Conservation (phyloP, 2,797 vertebrate genomes). For the Acipenser transmontanus region DNA sequence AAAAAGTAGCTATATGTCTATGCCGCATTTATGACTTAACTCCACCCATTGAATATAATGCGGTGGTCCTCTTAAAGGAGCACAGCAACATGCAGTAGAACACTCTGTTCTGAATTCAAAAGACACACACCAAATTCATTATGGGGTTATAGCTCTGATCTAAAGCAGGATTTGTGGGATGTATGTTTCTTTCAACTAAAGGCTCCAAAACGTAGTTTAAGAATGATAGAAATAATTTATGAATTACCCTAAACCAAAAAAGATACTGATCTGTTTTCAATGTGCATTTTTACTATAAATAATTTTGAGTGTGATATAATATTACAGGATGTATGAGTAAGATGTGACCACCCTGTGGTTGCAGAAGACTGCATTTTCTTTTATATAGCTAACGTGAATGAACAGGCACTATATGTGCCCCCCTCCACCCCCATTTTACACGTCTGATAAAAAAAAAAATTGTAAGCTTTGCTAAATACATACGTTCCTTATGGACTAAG, state of each 20-base stretch:
- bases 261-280: too few relatives aligned
- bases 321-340: too few relatives aligned
- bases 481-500: background rate
- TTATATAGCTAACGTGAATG: too few relatives aligned
- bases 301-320: too few relatives aligned
- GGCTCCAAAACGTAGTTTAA: constrained; percentile 54
- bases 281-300: too few relatives aligned
- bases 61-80: constrained; percentile 53
- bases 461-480: background rate
- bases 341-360: too few relatives aligned
- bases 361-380: too few relatives aligned
- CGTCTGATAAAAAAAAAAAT: too few relatives aligned
- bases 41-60: constrained; percentile 53
- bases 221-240: constrained; percentile 40
- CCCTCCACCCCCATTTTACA: too few relatives aligned
- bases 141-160: constrained; percentile 61
- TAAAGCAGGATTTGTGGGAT: constrained; percentile 60
- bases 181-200: constrained; percentile 56
- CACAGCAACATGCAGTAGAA: constrained; percentile 49
- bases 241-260: too few relatives aligned
- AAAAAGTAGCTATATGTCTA: constrained; percentile 43
- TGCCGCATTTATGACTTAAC: constrained; percentile 58
- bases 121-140: constrained; percentile 57
- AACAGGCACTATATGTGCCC: too few relatives aligned
- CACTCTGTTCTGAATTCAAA: constrained; percentile 57